Evolutionary conservation across 2,797 vertebrate species (phyloP).

Genomic region (Pseudochirops corinnae): DNA sequence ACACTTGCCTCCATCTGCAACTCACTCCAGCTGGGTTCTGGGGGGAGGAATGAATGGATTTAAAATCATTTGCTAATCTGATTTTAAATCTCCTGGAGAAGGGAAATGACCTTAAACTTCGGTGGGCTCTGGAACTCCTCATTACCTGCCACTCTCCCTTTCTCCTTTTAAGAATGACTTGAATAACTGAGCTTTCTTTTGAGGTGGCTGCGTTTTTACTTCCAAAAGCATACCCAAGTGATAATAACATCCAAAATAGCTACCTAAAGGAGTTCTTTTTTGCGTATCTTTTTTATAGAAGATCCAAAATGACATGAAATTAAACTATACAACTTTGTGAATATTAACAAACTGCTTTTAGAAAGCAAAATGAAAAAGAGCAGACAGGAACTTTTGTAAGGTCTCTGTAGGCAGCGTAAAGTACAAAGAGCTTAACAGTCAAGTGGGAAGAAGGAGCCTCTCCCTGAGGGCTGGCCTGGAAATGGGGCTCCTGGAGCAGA

Average conservation of each 20-base stretch:
- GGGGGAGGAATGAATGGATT: not conserved
- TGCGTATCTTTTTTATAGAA: constrained; percentile 76
- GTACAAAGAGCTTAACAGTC: constrained; percentile 53
- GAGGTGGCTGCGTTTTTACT: constrained; percentile 73
- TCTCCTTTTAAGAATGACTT: constrained; percentile 49
- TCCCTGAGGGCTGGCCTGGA: constrained; percentile 40
- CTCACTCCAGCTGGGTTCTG: not conserved
- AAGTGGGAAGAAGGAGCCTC: not conserved
- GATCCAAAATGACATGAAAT: constrained; percentile 79
- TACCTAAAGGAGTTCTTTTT: constrained; percentile 79
- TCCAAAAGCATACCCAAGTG: constrained; percentile 80
- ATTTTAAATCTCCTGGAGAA: not conserved
- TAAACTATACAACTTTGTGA: constrained; percentile 84
- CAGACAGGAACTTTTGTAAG: constrained; percentile 64
- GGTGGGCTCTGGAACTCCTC: not conserved
- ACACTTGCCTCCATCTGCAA: not conserved
- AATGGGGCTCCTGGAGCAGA: constrained; percentile 32
- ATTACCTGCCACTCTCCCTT: not conserved
- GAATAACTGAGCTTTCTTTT: constrained; percentile 67
- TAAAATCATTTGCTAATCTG: not conserved
- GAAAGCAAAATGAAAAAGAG: constrained; percentile 77
- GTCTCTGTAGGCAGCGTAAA: constrained; percentile 77
- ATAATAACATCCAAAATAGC: constrained; percentile 78
- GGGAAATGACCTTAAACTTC: not conserved
- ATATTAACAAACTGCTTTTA: constrained; percentile 84